Evolutionary conservation across 1,140 invertebrate species (phyloP).

Genomic region (Neodiprion lecontei): DNA sequence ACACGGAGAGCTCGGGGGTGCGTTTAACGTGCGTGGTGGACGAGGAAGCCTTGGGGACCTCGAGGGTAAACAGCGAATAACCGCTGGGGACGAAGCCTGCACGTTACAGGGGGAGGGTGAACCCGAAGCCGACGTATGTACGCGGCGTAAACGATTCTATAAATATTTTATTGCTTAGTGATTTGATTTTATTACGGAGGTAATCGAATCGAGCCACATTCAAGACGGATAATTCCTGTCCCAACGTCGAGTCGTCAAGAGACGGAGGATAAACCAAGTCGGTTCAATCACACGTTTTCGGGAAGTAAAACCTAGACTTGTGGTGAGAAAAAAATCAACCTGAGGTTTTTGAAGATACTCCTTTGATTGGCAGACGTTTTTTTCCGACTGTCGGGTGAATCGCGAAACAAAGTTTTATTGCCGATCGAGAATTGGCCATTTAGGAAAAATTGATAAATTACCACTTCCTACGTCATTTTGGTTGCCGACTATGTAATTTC

Average conservation of each 20-base stretch:
- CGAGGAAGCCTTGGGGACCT: conserved; percentile 22
- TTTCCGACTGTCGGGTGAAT: too few species aligned
- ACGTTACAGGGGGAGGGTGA: conserved; percentile 23
- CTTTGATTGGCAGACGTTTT: too few species aligned
- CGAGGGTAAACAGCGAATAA: conserved; percentile 55
- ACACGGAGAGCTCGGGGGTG: not conserved
- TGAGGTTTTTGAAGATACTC: too few species aligned
- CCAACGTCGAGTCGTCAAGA: too few species aligned
- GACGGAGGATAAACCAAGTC: too few species aligned
- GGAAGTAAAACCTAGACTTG: too few species aligned
- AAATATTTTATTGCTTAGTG: conserved; percentile 62
- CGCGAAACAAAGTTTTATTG: too few species aligned
- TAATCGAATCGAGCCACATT: not conserved
- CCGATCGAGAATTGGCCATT: too few species aligned
- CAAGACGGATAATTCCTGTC: too few species aligned
- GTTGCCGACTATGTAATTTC: conserved; percentile 33
- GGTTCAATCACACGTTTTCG: too few species aligned
- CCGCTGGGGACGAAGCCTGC: conserved; percentile 41
- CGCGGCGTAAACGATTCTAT: conserved; percentile 47
- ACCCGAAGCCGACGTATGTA: conserved; percentile 23
- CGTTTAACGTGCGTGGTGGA: conserved; percentile 6
- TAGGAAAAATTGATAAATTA: conserved; percentile 32
- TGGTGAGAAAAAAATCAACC: too few species aligned
- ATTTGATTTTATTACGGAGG: conserved; percentile 49
- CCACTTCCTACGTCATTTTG: conserved; percentile 34